These are phyloP conservation scores for Drosophila algonquin DNA, from an alignment of 2,888 invertebrate genomes.

Conservation along the genomic window DNA sequence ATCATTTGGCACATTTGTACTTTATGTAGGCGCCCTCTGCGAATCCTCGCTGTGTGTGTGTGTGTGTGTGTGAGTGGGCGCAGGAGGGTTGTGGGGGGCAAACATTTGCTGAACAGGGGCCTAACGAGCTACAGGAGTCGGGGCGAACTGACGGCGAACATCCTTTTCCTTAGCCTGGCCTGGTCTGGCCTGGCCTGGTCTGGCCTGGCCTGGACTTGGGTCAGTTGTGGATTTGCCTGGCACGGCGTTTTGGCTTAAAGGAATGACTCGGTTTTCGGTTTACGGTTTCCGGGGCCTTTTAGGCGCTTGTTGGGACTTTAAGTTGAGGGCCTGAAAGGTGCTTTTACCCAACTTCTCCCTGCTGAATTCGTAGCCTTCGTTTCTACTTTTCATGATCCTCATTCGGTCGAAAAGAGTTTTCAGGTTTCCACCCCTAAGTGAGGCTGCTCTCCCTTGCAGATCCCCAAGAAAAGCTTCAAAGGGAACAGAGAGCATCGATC, in stretches of 20 bases:
- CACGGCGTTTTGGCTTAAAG: slow-evolving; percentile 4
- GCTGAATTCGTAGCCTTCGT: too few relatives aligned
- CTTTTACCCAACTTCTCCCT: too few relatives aligned
- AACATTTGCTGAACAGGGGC: too few relatives aligned
- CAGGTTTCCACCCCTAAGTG: too few relatives aligned
- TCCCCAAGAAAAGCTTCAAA: too few relatives aligned
- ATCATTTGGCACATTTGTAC: slow-evolving; percentile 72
- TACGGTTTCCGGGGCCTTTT: not conserved
- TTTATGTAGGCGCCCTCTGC: slow-evolving; percentile 37
- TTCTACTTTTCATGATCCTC: too few relatives aligned
- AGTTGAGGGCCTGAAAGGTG: not conserved
- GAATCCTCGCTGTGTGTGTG: not conserved
- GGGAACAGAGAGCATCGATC: not conserved
- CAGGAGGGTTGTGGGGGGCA: not conserved
- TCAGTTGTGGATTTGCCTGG: slow-evolving; percentile 1
- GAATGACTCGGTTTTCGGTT: not conserved
- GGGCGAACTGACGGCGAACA: not conserved
- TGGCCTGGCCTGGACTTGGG: slow-evolving; percentile 1
- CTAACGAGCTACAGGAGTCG: not conserved
- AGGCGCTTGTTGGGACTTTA: not conserved
- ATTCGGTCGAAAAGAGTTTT: too few relatives aligned
- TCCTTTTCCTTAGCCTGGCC: slow-evolving; percentile 19
- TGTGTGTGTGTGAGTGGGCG: not conserved
- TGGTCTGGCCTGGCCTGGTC: not conserved
- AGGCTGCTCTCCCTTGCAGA: too few relatives aligned